Base-by-base conservation (phyloP, 2,888 invertebrate genomes). In the Megastigmus dorsalis region DNA sequence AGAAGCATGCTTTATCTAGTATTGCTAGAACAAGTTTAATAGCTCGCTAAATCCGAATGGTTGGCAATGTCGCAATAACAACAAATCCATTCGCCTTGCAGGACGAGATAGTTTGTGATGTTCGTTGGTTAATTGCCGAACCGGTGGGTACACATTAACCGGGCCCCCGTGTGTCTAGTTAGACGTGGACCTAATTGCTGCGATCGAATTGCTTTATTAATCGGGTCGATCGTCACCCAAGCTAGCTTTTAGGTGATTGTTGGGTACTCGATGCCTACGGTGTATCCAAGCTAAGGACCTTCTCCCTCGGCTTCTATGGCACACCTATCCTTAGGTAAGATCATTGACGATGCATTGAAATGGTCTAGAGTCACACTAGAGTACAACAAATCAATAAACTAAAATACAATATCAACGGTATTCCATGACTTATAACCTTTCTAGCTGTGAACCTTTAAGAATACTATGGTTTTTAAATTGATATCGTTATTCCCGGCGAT, bases 181-280 rank as follows among this genome's bases (percentile, higher is more conserved):
- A 78, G 78, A 70, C 78, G 62, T 68, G 66, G 71, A 75, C 75
- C 75, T 82, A 78, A 82, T 83, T 82, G 78, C 76, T 55, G 70
- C 74, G 80, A 80, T 83, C 79, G 78, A 81, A 80, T 82, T 77
- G 79, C 81, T 79, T 82, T 81, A 82, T 82, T 80, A 83, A 82
- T 83, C 79, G 79, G 69, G 50, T 79, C 75, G 69, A 78, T 79
- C 74, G 80, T 79, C 79, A 80, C 75, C 78, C 60, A 78, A 82
- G 78, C 80, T 75, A 66, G 77, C 78, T 76, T 79, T 83, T 81
- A 81, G 74, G 59, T 72, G 78, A 79, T 81, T 77, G 79, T 80
- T 78, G 76, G 80, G 33, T 76, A 79, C 68, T 67, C 73, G 79
- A 63, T 63, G 45, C 55, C 18, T 28, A n/a, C 20, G 6, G 23